Percentiles rank a stretch among this genome's conserved stretches.
Evolutionary conservation across 2,888 invertebrate genomes (phyloP).

Genomic region (Sphaerophoria rueppellii): DNA sequence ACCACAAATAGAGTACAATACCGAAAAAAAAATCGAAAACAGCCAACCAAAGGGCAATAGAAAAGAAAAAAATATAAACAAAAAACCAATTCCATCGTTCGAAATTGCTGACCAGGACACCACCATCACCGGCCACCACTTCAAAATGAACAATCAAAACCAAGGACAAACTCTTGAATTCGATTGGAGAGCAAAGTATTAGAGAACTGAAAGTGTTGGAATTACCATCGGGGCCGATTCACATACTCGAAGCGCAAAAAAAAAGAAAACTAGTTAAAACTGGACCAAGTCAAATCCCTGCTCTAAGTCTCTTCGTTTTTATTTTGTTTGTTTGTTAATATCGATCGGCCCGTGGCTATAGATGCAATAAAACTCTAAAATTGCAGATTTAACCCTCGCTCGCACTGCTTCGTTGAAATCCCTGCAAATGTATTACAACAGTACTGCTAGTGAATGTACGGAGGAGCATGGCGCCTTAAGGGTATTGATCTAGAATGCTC

Average conservation of each 20-base stretch:
- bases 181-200: conserved; percentile 3
- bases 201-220: conserved; percentile 19
- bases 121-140: neutral
- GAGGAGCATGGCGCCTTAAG: conserved; percentile 5
- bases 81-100: conserved; percentile 26
- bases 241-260: neutral
- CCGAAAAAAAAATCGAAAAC: neutral
- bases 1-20: conserved; percentile 16
- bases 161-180: conserved; percentile 26
- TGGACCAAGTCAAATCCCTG: conserved; percentile 23
- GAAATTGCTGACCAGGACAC: conserved; percentile 28
- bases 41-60: conserved; percentile 10
- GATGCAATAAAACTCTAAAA: conserved; percentile 40
- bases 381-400: conserved; percentile 31
- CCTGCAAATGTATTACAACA: neutral
- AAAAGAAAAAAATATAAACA: conserved; percentile 2
- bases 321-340: neutral
- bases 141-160: conserved; percentile 33
- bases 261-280: conserved; percentile 1
- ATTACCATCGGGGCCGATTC: conserved; percentile 31
- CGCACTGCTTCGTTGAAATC: neutral
- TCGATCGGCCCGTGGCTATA: conserved; percentile 32
- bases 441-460: neutral
- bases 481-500: conserved; percentile 23
- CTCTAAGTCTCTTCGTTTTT: neutral